A percentile compares a stretch with the other conserved stretches of the same genome.
Conservation (phyloP, 2,888 invertebrate species). For the Acanthosepion esculentum region DNA sequence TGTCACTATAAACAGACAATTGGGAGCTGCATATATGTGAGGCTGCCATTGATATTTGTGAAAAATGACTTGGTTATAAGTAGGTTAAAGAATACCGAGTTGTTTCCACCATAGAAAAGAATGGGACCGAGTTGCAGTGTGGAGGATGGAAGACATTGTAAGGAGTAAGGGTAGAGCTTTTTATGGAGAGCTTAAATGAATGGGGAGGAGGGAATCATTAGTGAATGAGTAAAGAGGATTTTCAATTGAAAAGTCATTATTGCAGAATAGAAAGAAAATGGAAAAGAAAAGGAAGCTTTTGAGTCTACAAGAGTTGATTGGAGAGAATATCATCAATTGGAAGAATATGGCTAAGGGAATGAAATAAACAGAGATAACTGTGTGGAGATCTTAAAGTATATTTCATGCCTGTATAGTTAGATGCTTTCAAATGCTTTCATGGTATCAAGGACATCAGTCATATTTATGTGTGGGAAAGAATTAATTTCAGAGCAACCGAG, state of each 20-base stretch:
- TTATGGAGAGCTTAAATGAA: neutral
- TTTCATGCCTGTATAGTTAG: neutral
- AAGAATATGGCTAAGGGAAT: neutral
- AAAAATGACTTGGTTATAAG: neutral
- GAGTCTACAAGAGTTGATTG: neutral
- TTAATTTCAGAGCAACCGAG: neutral
- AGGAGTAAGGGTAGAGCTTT: neutral
- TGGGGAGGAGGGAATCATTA: neutral
- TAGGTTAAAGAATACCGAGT: neutral
- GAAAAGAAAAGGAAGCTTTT: neutral
- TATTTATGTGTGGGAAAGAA: neutral
- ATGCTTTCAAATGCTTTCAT: neutral
- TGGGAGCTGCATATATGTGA: neutral
- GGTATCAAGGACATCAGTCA: neutral
- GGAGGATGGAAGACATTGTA: neutral
- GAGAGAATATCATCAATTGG: neutral
- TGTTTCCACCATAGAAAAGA: neutral
- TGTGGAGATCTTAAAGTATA: neutral
- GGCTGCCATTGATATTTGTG: conserved; percentile 2
- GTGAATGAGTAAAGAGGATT: neutral
- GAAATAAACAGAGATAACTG: neutral
- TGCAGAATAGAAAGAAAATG: neutral
- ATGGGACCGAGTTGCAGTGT: neutral
- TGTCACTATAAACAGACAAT: neutral
- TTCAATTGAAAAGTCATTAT: neutral